A percentile compares a stretch with the other conserved stretches of the same genome.
These are phyloP conservation scores for Neuroterus valhalla DNA, from an alignment of 1,140 invertebrate species.

Conservation along the genomic window DNA sequence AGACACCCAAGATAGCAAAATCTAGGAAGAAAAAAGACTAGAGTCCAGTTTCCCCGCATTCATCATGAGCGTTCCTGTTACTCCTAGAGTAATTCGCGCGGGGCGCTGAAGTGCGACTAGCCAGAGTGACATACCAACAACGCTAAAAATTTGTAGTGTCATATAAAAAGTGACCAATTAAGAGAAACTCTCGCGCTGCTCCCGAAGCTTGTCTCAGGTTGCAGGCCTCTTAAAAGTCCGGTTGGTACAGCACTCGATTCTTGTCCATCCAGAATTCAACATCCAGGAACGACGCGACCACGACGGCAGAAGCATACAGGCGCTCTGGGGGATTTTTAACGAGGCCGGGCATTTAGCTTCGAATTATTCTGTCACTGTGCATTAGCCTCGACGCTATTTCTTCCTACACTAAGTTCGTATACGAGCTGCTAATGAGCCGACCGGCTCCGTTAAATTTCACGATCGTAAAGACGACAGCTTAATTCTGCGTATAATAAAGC, in stretches of 20 bases:
- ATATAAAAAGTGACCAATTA: constrained; percentile 72
- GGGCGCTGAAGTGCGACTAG: constrained; percentile 43
- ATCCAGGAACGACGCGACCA: constrained; percentile 14
- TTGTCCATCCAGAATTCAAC: constrained; percentile 33
- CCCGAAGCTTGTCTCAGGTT: constrained; percentile 45
- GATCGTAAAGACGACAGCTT: constrained; percentile 49
- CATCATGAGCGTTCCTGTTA: constrained; percentile 23
- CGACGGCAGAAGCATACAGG: constrained; percentile 11
- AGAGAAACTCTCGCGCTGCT: constrained; percentile 64
- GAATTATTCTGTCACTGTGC: constrained; percentile 69
- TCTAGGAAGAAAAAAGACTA: constrained; percentile 33
- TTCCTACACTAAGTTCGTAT: constrained; percentile 50
- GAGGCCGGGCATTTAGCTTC: constrained; percentile 61
- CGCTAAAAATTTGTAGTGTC: constrained; percentile 68
- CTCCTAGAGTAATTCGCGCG: constrained; percentile 47
- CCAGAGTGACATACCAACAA: constrained; percentile 63
- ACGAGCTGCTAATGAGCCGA: constrained; percentile 56
- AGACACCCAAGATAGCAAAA: not conserved
- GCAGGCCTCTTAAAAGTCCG: constrained; percentile 41
- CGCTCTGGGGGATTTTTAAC: constrained; percentile 58
- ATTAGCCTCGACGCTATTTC: constrained; percentile 64
- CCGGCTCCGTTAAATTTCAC: constrained; percentile 46
- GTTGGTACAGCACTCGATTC: constrained; percentile 1
- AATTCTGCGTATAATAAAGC: constrained; percentile 38
- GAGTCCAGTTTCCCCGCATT: constrained; percentile 44